A percentile compares a stretch with the other conserved stretches of the same genome.
Conservation (phyloP, 2,113 vertebrate species). For the Onychostoma macrolepis region DNA sequence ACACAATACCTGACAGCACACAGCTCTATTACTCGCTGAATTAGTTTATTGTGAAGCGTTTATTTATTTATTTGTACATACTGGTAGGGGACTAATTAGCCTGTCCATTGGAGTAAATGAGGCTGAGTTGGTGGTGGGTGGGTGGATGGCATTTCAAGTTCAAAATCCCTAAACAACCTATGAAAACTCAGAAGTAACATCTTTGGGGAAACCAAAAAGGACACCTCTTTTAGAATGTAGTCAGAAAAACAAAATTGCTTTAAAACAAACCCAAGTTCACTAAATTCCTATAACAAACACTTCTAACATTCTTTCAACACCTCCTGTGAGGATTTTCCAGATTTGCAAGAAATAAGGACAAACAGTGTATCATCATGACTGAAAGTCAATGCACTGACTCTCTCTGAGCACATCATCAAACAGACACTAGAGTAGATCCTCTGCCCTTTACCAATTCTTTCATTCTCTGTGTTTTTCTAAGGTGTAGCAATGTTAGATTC, state of each 20-base stretch:
- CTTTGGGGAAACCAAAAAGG: background rate
- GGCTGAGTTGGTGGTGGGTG: background rate
- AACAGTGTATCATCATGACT: background rate
- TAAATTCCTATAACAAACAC: background rate
- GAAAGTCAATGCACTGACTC: background rate
- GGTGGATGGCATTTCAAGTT: conserved; percentile 12
- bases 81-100: conserved; percentile 25
- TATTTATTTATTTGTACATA: conserved; percentile 22
- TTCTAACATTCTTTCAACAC: background rate
- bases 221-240: background rate
- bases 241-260: background rate
- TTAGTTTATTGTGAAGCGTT: conserved; percentile 34
- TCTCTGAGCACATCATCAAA: background rate
- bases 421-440: background rate
- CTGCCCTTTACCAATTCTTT: background rate
- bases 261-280: background rate
- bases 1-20: background rate
- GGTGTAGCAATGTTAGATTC: background rate
- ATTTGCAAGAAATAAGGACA: conserved; percentile 2
- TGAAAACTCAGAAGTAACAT: background rate
- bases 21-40: conserved; percentile 23
- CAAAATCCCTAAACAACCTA: conserved; percentile 11
- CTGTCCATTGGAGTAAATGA: conserved; percentile 7
- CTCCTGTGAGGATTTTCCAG: background rate
- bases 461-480: background rate